Percentiles rank a stretch among this genome's conserved stretches.
Evolutionary conservation across 2,797 vertebrate genomes (phyloP).

Genomic region (Sebastes glaucus): DNA sequence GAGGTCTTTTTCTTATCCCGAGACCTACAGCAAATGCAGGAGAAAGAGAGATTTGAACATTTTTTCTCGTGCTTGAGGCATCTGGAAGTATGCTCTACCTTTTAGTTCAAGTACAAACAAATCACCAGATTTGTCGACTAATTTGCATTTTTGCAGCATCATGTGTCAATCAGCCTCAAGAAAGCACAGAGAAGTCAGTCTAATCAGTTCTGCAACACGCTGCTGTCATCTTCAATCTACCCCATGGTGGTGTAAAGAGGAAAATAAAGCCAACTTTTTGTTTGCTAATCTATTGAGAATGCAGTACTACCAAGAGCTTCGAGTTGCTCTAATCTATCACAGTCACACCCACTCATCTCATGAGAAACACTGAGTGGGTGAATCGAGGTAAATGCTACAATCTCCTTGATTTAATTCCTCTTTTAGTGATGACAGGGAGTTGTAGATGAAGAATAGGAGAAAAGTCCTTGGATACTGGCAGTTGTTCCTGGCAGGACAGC

Average conservation of each 20-base stretch:
- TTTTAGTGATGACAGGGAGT: neutral
- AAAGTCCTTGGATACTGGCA: neutral
- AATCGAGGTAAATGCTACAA: conserved; percentile 16
- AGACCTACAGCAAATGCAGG: neutral
- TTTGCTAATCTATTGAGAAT: conserved; percentile 27
- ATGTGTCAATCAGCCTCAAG: conserved; percentile 52
- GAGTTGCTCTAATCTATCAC: conserved; percentile 34
- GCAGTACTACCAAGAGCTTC: conserved; percentile 4
- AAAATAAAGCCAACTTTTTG: conserved; percentile 36
- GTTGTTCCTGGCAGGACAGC: neutral
- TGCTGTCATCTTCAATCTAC: conserved; percentile 58
- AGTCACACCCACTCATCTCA: conserved; percentile 4
- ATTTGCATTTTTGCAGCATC: conserved; percentile 56
- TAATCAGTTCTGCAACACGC: conserved; percentile 53
- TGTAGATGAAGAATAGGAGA: neutral
- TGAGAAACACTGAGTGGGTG: conserved; percentile 6
- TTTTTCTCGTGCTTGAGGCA: conserved; percentile 5
- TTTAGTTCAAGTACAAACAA: conserved; percentile 40
- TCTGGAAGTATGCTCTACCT: neutral
- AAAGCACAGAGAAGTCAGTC: conserved; percentile 23
- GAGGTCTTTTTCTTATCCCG: neutral
- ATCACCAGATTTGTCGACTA: conserved; percentile 19
- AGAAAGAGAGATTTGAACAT: neutral
- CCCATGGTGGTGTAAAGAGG: conserved; percentile 48
- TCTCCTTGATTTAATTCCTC: conserved; percentile 17